Percentiles rank a stretch among this genome's conserved stretches.
phyloP scores from a whole-genome alignment of 2,888 invertebrate genomes.

The Sinodicranocentrus sp. region DNA sequence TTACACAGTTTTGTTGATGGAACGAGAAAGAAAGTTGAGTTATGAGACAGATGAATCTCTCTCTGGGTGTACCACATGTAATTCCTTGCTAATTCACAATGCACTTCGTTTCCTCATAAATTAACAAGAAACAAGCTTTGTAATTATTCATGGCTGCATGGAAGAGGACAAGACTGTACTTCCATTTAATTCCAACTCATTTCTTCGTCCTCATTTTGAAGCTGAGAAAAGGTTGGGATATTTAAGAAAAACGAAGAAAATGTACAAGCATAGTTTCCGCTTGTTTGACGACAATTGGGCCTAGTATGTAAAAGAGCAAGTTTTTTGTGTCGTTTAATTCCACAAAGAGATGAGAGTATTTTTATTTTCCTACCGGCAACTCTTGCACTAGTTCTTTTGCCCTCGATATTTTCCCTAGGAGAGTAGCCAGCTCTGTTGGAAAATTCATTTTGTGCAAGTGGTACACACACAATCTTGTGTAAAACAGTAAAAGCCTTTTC shows the following conservation, averaged over 20 bases:
- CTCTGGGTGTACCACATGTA: slow-evolving; percentile 9
- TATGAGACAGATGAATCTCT: slow-evolving; percentile 39
- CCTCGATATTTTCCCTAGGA: not conserved
- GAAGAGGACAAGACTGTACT: not conserved
- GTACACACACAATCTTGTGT: not conserved
- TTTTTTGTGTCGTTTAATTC: too few species aligned
- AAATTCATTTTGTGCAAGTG: slow-evolving; percentile 11
- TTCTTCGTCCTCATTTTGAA: not conserved
- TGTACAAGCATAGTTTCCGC: too few species aligned
- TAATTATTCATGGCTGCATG: slow-evolving; percentile 17
- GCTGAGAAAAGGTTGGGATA: too few species aligned
- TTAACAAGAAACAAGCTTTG: slow-evolving; percentile 37
- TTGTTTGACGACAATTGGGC: too few species aligned
- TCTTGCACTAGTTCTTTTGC: not conserved
- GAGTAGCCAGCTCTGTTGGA: not conserved
- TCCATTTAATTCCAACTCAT: slow-evolving; percentile 1
- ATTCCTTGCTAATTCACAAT: slow-evolving; percentile 21
- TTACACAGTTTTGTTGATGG: not conserved
- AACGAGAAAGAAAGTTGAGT: slow-evolving; percentile 25
- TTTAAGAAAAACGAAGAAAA: too few species aligned
- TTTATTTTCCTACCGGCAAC: not conserved
- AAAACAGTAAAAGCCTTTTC: slow-evolving; percentile 7
- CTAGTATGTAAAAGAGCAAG: too few species aligned
- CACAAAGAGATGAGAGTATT: not conserved
- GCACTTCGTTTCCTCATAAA: slow-evolving; percentile 49